Evolutionary conservation across 1,140 invertebrate genomes (phyloP).

Genomic region (Formica selysi): DNA sequence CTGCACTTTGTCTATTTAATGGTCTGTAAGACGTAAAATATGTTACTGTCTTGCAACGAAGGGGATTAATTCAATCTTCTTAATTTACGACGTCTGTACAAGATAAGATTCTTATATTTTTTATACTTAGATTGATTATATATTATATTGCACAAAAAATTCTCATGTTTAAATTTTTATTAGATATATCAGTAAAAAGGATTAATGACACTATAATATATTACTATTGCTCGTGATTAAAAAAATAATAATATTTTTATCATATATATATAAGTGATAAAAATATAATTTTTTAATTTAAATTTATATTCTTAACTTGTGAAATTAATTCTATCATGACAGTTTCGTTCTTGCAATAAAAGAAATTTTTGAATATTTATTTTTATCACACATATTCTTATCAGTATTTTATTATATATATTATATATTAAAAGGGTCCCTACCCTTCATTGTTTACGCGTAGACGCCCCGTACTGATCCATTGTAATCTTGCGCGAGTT

Average conservation of each 20-base stretch:
- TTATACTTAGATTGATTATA: background rate
- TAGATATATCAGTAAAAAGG: background rate
- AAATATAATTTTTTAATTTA: background rate
- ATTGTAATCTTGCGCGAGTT: constrained; percentile 8
- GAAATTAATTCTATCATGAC: constrained; percentile 2
- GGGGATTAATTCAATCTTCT: background rate
- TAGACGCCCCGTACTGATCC: background rate
- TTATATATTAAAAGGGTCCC: background rate
- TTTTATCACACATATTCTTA: background rate
- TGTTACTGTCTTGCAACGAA: background rate
- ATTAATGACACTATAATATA: background rate
- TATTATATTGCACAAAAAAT: background rate
- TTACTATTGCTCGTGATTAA: background rate
- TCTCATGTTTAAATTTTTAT: background rate
- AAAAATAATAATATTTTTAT: background rate
- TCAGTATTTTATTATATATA: background rate
- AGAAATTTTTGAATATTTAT: background rate
- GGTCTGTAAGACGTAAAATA: background rate
- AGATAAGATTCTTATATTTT: background rate
- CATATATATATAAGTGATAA: too few species aligned
- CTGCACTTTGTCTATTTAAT: constrained; percentile 15
- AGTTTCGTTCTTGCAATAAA: background rate
- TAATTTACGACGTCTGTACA: background rate
- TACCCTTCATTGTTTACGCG: background rate
- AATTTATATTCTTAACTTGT: background rate